Conservation (phyloP, 2,113 vertebrate species). For the Nibea albiflora region DNA sequence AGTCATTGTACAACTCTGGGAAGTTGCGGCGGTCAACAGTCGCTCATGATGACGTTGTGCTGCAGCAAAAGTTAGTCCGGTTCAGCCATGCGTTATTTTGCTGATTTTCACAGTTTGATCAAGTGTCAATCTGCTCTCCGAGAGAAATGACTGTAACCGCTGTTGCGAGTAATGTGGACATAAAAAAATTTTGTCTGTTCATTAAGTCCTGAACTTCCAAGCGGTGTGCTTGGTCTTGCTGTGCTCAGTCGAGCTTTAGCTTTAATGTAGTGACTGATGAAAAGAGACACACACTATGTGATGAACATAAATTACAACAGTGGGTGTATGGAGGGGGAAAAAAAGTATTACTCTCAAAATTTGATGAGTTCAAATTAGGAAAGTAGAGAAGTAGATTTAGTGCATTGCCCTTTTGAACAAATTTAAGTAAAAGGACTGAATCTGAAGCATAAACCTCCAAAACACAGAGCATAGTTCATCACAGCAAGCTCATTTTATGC, state of each 20-base stretch:
- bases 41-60: not conserved
- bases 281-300: conserved; percentile 10
- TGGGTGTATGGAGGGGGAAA: not conserved
- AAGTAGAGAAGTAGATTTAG: not conserved
- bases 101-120: not conserved
- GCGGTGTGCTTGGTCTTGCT: fast-evolving
- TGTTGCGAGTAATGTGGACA: not conserved
- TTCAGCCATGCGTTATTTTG: not conserved
- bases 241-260: conserved; percentile 1
- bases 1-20: too few species aligned
- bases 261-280: conserved; percentile 17
- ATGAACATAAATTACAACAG: conserved; percentile 1
- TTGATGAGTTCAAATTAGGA: not conserved
- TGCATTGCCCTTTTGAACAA: not conserved
- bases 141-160: not conserved
- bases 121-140: not conserved
- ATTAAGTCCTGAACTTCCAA: not conserved
- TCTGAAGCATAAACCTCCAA: not conserved
- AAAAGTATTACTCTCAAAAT: not conserved
- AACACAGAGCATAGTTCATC: not conserved
- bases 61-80: too few species aligned
- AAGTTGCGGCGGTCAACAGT: too few species aligned
- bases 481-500: not conserved
- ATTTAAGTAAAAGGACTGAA: not conserved
- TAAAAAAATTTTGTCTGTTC: conserved; percentile 3